These are phyloP conservation scores for Struthidea cinerea DNA, from an alignment of 2,113 vertebrate species.

Conservation along the genomic window DNA sequence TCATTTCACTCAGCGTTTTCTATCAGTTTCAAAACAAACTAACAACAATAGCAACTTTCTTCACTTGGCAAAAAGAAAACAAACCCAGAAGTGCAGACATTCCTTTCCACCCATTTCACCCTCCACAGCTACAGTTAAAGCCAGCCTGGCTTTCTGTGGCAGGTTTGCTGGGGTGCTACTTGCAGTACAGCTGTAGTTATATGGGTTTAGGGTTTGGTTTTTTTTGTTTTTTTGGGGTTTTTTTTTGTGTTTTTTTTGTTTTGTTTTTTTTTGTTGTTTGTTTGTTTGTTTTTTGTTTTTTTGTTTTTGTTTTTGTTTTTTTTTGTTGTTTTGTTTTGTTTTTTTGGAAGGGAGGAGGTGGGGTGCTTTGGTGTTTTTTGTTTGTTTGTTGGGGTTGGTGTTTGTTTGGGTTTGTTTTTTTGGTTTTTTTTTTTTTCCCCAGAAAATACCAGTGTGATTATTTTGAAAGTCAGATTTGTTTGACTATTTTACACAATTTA, in stretches of 20 bases:
- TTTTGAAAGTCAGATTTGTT: background rate
- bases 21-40: slow-evolving; percentile 44
- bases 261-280: no score
- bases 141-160: background rate
- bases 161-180: background rate
- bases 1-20: slow-evolving; percentile 28
- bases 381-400: background rate
- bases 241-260: background rate
- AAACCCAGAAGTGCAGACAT: background rate
- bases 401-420: background rate
- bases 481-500: background rate
- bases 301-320: background rate
- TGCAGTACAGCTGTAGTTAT: background rate
- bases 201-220: background rate
- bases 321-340: no score
- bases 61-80: background rate
- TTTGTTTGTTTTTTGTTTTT: no score
- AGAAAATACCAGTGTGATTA: background rate
- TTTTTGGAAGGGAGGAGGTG: no score
- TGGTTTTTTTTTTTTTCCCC: no score
- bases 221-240: background rate
- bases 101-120: background rate
- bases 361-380: background rate
- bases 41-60: slow-evolving; percentile 49
- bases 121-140: background rate